Evolutionary conservation across 2,888 invertebrate genomes (phyloP).

Genomic region (Platycheirus rosarum): DNA sequence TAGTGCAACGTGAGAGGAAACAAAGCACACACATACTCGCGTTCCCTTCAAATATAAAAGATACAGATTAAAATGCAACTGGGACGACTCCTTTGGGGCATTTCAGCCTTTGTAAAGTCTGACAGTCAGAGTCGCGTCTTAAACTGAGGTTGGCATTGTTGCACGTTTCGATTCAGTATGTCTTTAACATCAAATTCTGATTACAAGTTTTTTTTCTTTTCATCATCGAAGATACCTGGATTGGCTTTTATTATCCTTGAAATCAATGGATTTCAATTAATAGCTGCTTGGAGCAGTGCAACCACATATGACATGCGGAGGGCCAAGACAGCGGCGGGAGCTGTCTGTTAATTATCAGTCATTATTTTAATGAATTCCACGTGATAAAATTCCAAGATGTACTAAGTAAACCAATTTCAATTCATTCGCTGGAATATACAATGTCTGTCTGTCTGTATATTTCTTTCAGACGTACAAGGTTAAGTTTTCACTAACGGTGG

Average conservation of each 20-base stretch:
- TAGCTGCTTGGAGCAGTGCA: conserved; percentile 15
- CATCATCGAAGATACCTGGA: conserved; percentile 4
- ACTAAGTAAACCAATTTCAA: conserved; percentile 32
- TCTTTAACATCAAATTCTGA: conserved; percentile 29
- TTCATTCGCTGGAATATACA: not conserved
- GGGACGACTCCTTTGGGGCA: conserved; percentile 30
- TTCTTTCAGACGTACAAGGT: not conserved
- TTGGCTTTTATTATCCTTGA: conserved; percentile 48
- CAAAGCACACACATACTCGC: not conserved
- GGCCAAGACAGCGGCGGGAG: conserved; percentile 7
- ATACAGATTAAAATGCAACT: conserved; percentile 50
- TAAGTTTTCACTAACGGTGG: too few species aligned
- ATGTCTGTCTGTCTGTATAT: not conserved
- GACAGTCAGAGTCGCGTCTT: not conserved
- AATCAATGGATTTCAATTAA: conserved; percentile 68
- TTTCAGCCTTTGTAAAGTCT: conserved; percentile 7
- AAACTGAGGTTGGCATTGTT: conserved; percentile 25
- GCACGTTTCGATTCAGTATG: conserved; percentile 42
- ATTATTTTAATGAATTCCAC: conserved; percentile 69
- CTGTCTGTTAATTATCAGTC: conserved; percentile 66
- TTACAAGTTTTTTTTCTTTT: not conserved
- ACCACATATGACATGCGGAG: conserved; percentile 13
- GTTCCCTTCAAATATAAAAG: conserved; percentile 16
- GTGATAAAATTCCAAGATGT: conserved; percentile 62
- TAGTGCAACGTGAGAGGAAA: conserved; percentile 12